Conservation (phyloP, 2,797 vertebrate species). For the Manis crassicaudata region DNA sequence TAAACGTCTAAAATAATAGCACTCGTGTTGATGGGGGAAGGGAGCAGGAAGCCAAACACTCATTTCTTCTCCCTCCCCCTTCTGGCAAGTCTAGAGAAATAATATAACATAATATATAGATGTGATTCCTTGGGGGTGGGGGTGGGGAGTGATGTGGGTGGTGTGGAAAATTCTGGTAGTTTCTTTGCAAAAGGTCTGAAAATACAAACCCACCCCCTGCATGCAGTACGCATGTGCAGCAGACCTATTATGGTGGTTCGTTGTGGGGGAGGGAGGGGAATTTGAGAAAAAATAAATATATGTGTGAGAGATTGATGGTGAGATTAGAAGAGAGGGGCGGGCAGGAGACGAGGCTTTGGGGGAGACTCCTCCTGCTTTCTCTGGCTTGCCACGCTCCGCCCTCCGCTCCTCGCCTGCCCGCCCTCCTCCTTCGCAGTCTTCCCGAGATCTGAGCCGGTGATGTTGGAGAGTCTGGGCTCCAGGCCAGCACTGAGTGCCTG, state of each 20-base stretch:
- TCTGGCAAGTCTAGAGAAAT: constrained; percentile 80
- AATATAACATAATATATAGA: constrained; percentile 83
- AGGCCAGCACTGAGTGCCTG: constrained; percentile 78
- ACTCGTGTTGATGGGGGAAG: constrained; percentile 77
- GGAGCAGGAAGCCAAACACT: constrained; percentile 78
- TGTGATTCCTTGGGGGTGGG: constrained; percentile 75
- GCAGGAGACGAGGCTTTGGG: constrained; percentile 65
- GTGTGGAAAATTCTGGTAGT: constrained; percentile 86
- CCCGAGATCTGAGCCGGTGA: constrained; percentile 62
- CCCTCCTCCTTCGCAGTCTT: constrained; percentile 6
- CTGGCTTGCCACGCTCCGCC: constrained; percentile 50
- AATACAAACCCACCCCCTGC: constrained; percentile 81
- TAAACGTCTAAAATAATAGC: constrained; percentile 82
- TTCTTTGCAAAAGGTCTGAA: constrained; percentile 83
- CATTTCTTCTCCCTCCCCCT: constrained; percentile 79
- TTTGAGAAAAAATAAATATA: constrained; percentile 82
- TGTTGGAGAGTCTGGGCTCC: constrained; percentile 78
- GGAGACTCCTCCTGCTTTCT: constrained; percentile 50
- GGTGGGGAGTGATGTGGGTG: constrained; percentile 82
- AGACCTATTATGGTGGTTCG: constrained; percentile 82
- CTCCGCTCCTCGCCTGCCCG: background rate
- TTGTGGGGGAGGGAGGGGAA: constrained; percentile 80
- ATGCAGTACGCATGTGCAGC: constrained; percentile 80
- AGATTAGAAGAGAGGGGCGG: constrained; percentile 79
- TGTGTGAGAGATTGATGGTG: constrained; percentile 82